Base-by-base conservation (phyloP, 1,140 invertebrate genomes). In the Drosophila quadrilineata region DNA sequence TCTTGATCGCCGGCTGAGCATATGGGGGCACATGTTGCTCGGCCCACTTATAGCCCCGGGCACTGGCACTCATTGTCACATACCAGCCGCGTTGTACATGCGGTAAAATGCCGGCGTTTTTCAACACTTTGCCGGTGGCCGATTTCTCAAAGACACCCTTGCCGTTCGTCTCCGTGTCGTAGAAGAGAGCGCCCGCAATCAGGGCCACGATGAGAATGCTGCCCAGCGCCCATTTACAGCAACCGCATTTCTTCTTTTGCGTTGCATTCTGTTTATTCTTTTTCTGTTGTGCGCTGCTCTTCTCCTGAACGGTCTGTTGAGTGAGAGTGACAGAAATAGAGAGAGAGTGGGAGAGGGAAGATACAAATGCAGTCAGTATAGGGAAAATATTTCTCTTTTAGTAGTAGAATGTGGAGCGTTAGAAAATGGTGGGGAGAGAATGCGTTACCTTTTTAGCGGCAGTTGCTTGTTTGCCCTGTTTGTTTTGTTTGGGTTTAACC, bases 11-110 rank as follows among this genome's bases (percentile, higher is more conserved):
- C 0, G 94, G 93, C 67, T 91, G 90, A 12, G 90, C 89, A 74
- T 94, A 94, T 10, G 93, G 90, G 0, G 94, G 94, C n/a, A 92
- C 92, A 75, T 92, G 93, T 12, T 92, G 90, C 72, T 95, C 92
- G 33, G 94, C 80, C 91, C 92, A 93, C 58, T 92, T 90, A 57
- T 93, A 92, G 6, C 91, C 91, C 50, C 92, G 90, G 1, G 91
- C 91, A 1, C 91, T 92, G 21, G 92, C 92, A 0, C 91, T 87
- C 68, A 93, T 90, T 1, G 91, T 88, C 22, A 89, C 90, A 46
- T 91, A 90, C 91, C 92, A 94, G 3, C 90, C 92, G 40, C 91
- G 91, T 62, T 94, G 91, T 45, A 91, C 92, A 65, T 93, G 92
- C 35, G 92, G 92, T 46, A 92, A 74, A 6, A 93, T 88, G 28